Evolutionary conservation across 2,797 vertebrate genomes (phyloP).

Genomic region (Sparidentex hasta): DNA sequence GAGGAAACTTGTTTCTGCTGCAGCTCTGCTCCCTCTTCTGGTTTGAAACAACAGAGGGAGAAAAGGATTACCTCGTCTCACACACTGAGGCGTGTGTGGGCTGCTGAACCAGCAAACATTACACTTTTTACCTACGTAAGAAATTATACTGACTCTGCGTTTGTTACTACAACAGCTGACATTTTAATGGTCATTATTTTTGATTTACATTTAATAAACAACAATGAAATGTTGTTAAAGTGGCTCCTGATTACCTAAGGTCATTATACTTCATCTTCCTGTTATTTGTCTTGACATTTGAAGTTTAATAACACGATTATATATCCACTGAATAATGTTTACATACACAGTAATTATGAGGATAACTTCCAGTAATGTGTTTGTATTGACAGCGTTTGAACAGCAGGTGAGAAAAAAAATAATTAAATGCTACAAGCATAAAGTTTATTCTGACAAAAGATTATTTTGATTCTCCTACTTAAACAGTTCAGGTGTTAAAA

Average conservation of each 20-base stretch:
- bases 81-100: not conserved
- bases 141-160: not conserved
- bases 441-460: not conserved
- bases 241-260: too few species aligned
- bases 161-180: too few species aligned
- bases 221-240: too few species aligned
- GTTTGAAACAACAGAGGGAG: constrained; percentile 29
- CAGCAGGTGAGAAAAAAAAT: not conserved
- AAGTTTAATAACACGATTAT: not conserved
- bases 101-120: not conserved
- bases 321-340: not conserved
- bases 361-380: not conserved
- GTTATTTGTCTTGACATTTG: too few species aligned
- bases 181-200: too few species aligned
- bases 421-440: not conserved
- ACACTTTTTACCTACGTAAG: not conserved
- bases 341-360: not conserved
- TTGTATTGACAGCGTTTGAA: not conserved
- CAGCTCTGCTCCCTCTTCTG: constrained; percentile 51
- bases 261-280: too few species aligned
- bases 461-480: too few species aligned
- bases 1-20: constrained; percentile 32
- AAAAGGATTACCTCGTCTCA: constrained; percentile 15
- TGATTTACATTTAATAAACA: too few species aligned
- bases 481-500: too few species aligned